Evolutionary conservation across 2,888 invertebrate genomes (phyloP).

Genomic region (Choristoneura rosaceana): DNA sequence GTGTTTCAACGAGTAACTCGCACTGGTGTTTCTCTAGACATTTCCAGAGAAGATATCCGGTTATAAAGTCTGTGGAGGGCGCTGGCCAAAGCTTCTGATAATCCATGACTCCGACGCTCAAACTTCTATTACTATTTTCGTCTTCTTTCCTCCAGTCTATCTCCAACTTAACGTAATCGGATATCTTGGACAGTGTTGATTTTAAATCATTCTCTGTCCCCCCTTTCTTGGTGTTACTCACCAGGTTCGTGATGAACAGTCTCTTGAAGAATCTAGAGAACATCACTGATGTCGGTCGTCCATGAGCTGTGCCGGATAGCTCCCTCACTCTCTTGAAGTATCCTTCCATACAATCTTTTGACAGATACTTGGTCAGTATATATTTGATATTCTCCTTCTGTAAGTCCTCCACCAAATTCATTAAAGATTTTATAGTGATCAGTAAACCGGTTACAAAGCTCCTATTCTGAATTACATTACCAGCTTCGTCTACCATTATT

Average conservation of each 20-base stretch:
- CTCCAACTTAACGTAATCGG: slow-evolving; percentile 14
- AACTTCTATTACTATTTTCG: background rate
- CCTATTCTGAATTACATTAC: slow-evolving; percentile 4
- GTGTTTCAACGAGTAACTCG: background rate
- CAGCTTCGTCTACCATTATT: background rate
- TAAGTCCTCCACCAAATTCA: slow-evolving; percentile 6
- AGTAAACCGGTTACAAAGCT: slow-evolving; percentile 18
- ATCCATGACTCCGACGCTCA: slow-evolving; percentile 3
- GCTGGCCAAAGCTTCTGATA: slow-evolving; percentile 17
- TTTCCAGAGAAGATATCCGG: slow-evolving; percentile 27
- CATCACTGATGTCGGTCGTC: slow-evolving; percentile 16
- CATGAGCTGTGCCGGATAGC: background rate
- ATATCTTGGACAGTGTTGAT: slow-evolving; percentile 15
- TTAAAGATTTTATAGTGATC: slow-evolving; percentile 11
- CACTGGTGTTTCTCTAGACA: slow-evolving; percentile 25
- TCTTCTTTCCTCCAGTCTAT: slow-evolving; percentile 2
- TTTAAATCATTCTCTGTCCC: slow-evolving; percentile 19
- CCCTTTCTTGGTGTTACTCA: slow-evolving; percentile 1
- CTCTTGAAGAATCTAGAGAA: slow-evolving; percentile 28
- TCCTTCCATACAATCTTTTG: slow-evolving; percentile 20
- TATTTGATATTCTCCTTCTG: background rate
- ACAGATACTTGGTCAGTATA: slow-evolving; percentile 21
- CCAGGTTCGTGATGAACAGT: slow-evolving; percentile 14
- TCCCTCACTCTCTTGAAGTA: slow-evolving; percentile 13
- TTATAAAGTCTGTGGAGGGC: slow-evolving; percentile 7